phyloP scores from a whole-genome alignment of 2,113 vertebrate species.

The Anser cygnoides region DNA sequence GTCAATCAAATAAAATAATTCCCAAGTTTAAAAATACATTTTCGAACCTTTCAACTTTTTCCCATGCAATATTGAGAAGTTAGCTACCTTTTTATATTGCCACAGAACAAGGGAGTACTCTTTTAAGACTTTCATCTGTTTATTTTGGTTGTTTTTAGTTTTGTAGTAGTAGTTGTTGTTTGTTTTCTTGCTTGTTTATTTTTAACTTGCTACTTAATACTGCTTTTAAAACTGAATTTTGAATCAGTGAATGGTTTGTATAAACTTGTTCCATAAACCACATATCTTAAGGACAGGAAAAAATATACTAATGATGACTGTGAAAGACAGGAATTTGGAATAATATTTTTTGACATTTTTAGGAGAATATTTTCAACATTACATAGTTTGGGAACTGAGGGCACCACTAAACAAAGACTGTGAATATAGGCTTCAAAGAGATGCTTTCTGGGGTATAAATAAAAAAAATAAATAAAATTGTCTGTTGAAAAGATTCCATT shows the following conservation, averaged over 20 bases:
- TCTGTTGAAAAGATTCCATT: neutral
- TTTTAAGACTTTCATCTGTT: neutral
- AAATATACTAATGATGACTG: neutral
- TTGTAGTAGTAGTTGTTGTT: too few species aligned
- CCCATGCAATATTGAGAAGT: neutral
- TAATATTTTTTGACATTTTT: neutral
- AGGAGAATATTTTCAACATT: neutral
- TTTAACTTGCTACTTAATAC: neutral
- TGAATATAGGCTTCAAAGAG: neutral
- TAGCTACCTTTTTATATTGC: neutral
- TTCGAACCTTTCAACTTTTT: neutral
- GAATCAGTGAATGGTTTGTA: neutral
- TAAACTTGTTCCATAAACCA: neutral
- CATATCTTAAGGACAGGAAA: neutral
- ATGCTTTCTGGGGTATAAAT: neutral
- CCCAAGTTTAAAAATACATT: conserved; percentile 14
- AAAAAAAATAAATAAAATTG: neutral
- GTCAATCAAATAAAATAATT: conserved; percentile 36
- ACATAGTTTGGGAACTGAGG: conserved; percentile 8
- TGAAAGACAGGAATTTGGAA: neutral
- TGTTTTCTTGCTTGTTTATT: neutral
- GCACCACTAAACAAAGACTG: neutral
- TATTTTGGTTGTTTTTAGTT: too few species aligned
- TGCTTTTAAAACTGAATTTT: neutral
- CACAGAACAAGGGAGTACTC: neutral